These are phyloP conservation scores for Staurois parvus DNA, from an alignment of 2,797 vertebrate species.

Conservation along the genomic window DNA sequence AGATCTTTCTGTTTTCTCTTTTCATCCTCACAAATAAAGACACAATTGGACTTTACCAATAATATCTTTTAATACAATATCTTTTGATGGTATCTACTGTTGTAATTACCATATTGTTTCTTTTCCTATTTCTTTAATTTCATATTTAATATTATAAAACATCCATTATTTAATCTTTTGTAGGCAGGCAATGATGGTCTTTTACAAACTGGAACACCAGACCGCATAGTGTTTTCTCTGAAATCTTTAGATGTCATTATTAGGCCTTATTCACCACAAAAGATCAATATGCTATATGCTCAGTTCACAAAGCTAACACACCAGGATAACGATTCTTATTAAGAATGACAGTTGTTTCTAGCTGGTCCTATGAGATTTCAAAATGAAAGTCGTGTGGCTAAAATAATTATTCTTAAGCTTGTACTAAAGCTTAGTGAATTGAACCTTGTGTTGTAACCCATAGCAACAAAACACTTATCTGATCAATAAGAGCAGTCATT, in stretches of 20 bases:
- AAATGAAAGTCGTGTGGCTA: too few relatives aligned
- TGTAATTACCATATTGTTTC: not conserved
- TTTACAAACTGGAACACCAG: not conserved
- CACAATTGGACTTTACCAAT: not conserved
- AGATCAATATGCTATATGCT: too few relatives aligned
- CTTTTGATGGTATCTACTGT: not conserved
- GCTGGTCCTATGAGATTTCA: too few relatives aligned
- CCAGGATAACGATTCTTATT: too few relatives aligned
- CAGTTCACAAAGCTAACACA: too few relatives aligned
- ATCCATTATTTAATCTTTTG: not conserved
- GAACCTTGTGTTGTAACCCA: too few relatives aligned
- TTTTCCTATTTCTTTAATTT: not conserved
- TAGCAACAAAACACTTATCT: too few relatives aligned
- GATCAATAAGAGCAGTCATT: too few relatives aligned
- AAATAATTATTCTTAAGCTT: too few relatives aligned
- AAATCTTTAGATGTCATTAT: not conserved
- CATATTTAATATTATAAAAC: not conserved
- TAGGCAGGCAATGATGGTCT: not conserved
- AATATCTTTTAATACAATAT: not conserved
- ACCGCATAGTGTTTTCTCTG: not conserved
- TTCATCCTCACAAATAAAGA: conserved; percentile 22
- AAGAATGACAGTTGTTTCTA: too few relatives aligned
- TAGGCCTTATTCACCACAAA: too few relatives aligned
- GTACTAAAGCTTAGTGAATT: too few relatives aligned
- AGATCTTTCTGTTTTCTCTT: conserved; percentile 3